Conservation (phyloP, 2,113 vertebrate genomes). For the Calidris pugnax region DNA sequence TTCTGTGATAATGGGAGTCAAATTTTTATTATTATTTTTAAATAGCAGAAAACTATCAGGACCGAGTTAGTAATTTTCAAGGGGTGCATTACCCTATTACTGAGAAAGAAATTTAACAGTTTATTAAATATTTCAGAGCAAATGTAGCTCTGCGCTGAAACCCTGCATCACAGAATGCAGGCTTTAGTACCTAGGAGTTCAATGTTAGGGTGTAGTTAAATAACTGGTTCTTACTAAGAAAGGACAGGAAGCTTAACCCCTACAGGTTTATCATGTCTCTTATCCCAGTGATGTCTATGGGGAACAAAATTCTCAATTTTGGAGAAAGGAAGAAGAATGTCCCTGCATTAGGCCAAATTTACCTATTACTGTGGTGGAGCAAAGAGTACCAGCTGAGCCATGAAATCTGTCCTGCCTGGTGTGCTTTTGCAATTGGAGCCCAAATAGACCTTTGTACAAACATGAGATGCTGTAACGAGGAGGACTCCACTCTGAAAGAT, state of each 20-base stretch:
- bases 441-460: background rate
- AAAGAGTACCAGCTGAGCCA: background rate
- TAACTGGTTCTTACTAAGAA: background rate
- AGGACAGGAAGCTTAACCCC: background rate
- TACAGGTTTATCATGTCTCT: background rate
- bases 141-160: background rate
- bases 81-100: background rate
- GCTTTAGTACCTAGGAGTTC: background rate
- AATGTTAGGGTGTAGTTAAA: background rate
- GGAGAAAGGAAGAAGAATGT: background rate
- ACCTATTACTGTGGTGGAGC: background rate
- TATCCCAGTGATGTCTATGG: background rate
- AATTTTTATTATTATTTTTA: background rate
- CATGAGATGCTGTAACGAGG: background rate
- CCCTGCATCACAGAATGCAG: background rate
- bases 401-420: background rate
- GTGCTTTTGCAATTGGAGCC: background rate
- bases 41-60: background rate
- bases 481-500: background rate
- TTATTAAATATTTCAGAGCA: background rate
- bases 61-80: background rate
- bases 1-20: background rate
- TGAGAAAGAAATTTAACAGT: background rate
- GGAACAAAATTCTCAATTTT: background rate
- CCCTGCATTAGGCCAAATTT: background rate